These are phyloP conservation scores for Hippocampus kuda DNA, from an alignment of 2,797 vertebrate species.

Conservation along the genomic window DNA sequence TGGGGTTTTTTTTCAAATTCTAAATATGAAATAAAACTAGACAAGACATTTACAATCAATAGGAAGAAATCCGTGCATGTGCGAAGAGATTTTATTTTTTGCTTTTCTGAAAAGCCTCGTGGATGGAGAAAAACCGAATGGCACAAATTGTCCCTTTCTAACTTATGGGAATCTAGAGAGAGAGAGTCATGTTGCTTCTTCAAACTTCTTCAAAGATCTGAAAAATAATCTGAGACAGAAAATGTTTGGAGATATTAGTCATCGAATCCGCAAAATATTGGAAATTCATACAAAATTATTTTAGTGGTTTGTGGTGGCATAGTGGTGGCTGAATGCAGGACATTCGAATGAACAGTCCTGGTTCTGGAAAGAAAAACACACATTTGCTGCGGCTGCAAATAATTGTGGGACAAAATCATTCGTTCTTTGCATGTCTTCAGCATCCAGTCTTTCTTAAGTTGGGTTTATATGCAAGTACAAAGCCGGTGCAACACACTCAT, in stretches of 20 bases:
- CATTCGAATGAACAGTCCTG: constrained; percentile 24
- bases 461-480: constrained; percentile 15
- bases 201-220: constrained; percentile 63
- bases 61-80: constrained; percentile 13
- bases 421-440: constrained; percentile 43
- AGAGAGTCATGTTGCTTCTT: constrained; percentile 39
- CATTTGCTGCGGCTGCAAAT: constrained; percentile 51
- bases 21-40: not conserved
- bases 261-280: constrained; percentile 18
- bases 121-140: constrained; percentile 23
- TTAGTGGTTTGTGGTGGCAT: constrained; percentile 36
- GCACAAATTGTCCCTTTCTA: constrained; percentile 19
- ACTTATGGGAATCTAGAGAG: constrained; percentile 16
- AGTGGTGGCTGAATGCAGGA: constrained; percentile 39
- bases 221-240: constrained; percentile 54
- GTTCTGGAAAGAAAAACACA: constrained; percentile 46
- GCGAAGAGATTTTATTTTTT: constrained; percentile 1
- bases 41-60: not conserved
- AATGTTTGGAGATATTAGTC: constrained; percentile 46
- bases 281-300: constrained; percentile 9
- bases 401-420: constrained; percentile 40
- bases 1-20: not conserved
- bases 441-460: constrained; percentile 41
- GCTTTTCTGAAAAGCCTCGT: constrained; percentile 10
- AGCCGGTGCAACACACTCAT: constrained; percentile 14